Evolutionary conservation across 2,888 invertebrate species (phyloP), one percentile per base, ranked within the genome.

Genomic region (Danaus chrysippus): DNA sequence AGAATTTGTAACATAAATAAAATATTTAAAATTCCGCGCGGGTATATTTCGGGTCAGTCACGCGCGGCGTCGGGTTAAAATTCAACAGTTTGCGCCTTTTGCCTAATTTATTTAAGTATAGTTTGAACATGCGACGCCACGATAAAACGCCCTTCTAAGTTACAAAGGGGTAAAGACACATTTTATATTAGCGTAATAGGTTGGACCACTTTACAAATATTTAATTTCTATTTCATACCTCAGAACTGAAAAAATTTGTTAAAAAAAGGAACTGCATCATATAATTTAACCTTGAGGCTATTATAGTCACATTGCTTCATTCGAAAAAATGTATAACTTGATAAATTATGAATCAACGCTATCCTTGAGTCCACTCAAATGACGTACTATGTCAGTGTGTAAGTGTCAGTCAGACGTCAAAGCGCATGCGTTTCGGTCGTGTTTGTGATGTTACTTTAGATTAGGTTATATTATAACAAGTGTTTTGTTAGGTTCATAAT

Each of bases 41-140:
- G 65, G 62, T 62, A 61, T 58, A 44, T 57, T 61, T 66, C 49
- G 63, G 66, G 68, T 56, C 68, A 68, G 72, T 69, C 71, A 71
- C 73, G 73, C 70, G 68, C 71, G 60, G 65, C 64, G 65, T 64
- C 66, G 70, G 72, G 72, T 73, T 73, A 86, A 86, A 86, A 86
- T 88, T 86, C 86, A 85, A 83, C 85, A 79, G 82, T 84, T 83
- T 78, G 78, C 81, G 78, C 82, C 77, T 76, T 70, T 73, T 68
- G 73, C 73, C 74, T 86, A 87, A 87, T 87, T 86, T 89, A 89
- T 88, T 87, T 87, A 82, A 86, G 82, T 83, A 83, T 83, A 87
- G 85, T 87, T 87, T 75, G 81, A 79, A 82, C 83, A 82, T 77
- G 78, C 75, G 76, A 78, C 81, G 76, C 75, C 76, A 77, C 74